A percentile compares a stretch with the other conserved stretches of the same genome.
Evolutionary conservation across 2,888 invertebrate species (phyloP).

Genomic region (Aromia moschata): DNA sequence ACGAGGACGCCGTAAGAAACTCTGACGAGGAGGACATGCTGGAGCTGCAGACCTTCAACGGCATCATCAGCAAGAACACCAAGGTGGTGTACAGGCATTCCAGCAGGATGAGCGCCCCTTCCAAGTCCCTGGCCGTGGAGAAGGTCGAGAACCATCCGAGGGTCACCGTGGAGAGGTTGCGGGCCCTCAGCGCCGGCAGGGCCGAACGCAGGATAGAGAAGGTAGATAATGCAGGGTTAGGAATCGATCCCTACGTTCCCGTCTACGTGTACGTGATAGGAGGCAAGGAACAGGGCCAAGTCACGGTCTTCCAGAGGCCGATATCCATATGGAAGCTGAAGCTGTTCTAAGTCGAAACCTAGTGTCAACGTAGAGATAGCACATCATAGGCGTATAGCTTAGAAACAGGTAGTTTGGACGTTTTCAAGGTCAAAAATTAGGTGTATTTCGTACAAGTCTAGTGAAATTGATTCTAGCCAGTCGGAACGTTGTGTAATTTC

Average conservation of each 20-base stretch:
- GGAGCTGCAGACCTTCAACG: constrained; percentile 58
- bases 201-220: constrained; percentile 62
- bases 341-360: constrained; percentile 59
- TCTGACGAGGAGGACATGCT: constrained; percentile 53
- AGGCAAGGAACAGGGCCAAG: constrained; percentile 81
- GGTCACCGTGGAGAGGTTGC: constrained; percentile 50
- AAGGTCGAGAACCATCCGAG: constrained; percentile 29
- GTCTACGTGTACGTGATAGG: constrained; percentile 77
- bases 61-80: constrained; percentile 54
- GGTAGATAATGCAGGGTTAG: constrained; percentile 30
- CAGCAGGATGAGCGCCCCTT: constrained; percentile 59
- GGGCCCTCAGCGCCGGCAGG: constrained; percentile 69
- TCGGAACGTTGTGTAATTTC: not conserved
- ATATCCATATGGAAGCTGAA: constrained; percentile 83
- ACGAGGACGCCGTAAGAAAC: constrained; percentile 36
- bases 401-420: not conserved
- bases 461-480: not conserved
- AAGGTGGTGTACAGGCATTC: constrained; percentile 57
- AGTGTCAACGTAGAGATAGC: constrained; percentile 35
- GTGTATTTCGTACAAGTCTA: not conserved
- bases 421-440: not conserved
- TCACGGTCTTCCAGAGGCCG: constrained; percentile 78
- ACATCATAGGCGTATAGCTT: constrained; percentile 19
- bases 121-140: constrained; percentile 64
- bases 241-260: constrained; percentile 64